These are phyloP conservation scores for Phyto melanocephala DNA, from an alignment of 2,888 invertebrate species.

Conservation along the genomic window DNA sequence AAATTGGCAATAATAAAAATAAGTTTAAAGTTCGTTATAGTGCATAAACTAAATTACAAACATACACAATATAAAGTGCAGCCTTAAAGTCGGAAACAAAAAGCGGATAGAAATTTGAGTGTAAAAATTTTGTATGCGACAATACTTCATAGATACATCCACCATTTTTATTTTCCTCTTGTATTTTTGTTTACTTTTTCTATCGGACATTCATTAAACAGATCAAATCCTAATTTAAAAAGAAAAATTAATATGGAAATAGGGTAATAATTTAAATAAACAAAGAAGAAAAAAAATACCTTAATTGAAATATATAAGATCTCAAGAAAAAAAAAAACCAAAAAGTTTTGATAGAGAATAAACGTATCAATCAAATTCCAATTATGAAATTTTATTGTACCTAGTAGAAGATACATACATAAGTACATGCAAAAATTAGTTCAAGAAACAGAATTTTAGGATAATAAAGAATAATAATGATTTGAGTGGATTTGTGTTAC, in stretches of 20 bases:
- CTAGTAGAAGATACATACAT: conserved; percentile 2
- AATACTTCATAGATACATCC: conserved; percentile 66
- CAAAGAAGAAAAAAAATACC: not conserved
- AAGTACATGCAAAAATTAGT: not conserved
- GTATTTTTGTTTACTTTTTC: conserved; percentile 74
- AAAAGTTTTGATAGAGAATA: not conserved
- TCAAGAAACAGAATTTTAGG: not conserved
- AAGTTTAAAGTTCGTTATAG: conserved; percentile 52
- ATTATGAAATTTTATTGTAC: conserved; percentile 12
- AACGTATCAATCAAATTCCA: conserved; percentile 33
- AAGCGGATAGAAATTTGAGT: not conserved
- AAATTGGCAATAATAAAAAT: conserved; percentile 56
- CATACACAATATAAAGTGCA: not conserved
- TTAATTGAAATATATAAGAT: conserved; percentile 20
- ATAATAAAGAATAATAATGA: conserved; percentile 25
- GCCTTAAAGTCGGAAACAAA: not conserved
- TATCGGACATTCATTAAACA: conserved; percentile 71
- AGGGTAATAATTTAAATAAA: not conserved
- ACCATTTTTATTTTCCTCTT: conserved; percentile 73
- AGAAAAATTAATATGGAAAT: not conserved
- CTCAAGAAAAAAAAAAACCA: not conserved
- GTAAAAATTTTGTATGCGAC: conserved; percentile 21
- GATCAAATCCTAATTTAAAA: not conserved
- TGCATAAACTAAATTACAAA: conserved; percentile 7
- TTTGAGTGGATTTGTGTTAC: conserved; percentile 13